Evolutionary conservation across 2,113 vertebrate genomes (phyloP).

Genomic region (Phyllopteryx taeniolatus): DNA sequence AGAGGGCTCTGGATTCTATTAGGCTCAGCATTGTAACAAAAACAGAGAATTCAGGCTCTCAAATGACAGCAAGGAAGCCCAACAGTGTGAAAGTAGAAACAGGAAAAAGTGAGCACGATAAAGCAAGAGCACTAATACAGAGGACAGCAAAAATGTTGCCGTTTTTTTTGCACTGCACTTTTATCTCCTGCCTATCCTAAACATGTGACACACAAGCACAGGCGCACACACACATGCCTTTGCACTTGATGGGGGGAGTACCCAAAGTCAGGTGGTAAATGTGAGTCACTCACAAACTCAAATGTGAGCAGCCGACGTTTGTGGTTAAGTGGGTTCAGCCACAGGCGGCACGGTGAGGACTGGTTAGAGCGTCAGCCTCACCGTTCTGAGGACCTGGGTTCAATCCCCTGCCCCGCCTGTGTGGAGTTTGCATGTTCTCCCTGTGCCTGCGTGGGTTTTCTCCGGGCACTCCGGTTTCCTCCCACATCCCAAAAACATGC

Average conservation of each 20-base stretch:
- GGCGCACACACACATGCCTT: constrained; percentile 12
- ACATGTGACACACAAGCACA: constrained; percentile 35
- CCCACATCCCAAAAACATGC: too few species aligned
- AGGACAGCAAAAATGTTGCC: background rate
- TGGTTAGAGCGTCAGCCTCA: too few species aligned
- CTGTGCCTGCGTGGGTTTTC: too few species aligned
- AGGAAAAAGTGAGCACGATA: constrained; percentile 13
- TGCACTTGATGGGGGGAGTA: constrained; percentile 20
- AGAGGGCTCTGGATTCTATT: background rate
- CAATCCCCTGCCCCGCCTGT: too few species aligned
- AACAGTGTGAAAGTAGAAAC: background rate
- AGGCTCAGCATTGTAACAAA: background rate
- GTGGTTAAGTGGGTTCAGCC: constrained; percentile 56
- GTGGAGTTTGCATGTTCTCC: too few species aligned
- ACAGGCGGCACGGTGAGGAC: too few species aligned
- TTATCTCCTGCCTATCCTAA: constrained; percentile 35
- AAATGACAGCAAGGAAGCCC: constrained; percentile 7
- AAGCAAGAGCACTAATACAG: constrained; percentile 5
- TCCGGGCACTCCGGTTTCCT: too few species aligned
- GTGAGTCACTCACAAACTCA: constrained; percentile 48
- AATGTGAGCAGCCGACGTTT: constrained; percentile 39
- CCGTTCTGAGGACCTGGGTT: too few species aligned
- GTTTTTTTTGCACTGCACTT: constrained; percentile 4
- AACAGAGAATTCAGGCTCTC: background rate
- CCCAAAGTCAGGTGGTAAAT: constrained; percentile 56